These are phyloP conservation scores for Marcusenius ussheri DNA, from an alignment of 2,113 vertebrate species.

Conservation along the genomic window DNA sequence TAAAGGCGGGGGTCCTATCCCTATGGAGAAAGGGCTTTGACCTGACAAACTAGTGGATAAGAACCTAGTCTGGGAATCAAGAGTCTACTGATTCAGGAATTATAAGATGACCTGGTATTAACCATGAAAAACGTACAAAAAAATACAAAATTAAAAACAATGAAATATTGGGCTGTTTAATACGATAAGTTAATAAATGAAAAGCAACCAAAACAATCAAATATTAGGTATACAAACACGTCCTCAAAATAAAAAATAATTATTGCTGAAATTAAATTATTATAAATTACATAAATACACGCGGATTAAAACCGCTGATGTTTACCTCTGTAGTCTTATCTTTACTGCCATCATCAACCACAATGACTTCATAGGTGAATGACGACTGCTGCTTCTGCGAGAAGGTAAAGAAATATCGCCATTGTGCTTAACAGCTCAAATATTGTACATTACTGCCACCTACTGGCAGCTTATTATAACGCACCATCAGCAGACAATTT, in stretches of 20 bases:
- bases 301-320: neutral
- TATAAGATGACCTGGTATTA: neutral
- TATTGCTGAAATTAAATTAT: neutral
- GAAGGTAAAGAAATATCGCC: slow-evolving; percentile 21
- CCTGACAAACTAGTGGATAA: neutral
- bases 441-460: slow-evolving; percentile 35
- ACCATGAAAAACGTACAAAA: neutral
- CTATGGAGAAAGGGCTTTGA: neutral
- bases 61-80: neutral
- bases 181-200: neutral
- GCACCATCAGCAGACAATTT: neutral
- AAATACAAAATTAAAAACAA: neutral
- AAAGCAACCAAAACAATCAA: neutral
- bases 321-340: slow-evolving; percentile 86
- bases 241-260: neutral
- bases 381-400: slow-evolving; percentile 68
- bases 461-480: slow-evolving; percentile 28
- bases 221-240: neutral
- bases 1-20: neutral
- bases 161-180: neutral
- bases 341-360: slow-evolving; percentile 90
- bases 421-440: neutral
- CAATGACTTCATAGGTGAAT: slow-evolving; percentile 88
- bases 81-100: neutral
- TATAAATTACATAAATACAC: neutral